These are phyloP conservation scores for Oceanodroma leucorhoa DNA, from an alignment of 2,797 vertebrate genomes.

Conservation along the genomic window DNA sequence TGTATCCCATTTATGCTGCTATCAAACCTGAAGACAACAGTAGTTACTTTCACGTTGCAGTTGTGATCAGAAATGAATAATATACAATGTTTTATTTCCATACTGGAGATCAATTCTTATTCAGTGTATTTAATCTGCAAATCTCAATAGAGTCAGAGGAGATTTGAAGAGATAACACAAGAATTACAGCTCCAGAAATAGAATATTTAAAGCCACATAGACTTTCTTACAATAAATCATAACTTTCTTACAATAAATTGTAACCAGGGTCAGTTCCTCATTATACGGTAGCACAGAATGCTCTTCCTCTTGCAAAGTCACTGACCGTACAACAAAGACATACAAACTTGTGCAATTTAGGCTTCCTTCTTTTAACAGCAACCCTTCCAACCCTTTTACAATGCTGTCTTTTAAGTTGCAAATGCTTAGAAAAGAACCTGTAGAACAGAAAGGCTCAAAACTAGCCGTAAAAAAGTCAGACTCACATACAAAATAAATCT, in stretches of 20 bases:
- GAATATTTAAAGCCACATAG: not conserved
- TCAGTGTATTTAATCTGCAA: not conserved
- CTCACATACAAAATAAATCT: not conserved
- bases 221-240: slow-evolving; percentile 32
- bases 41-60: not conserved
- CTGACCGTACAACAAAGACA: not conserved
- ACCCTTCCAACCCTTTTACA: slow-evolving; percentile 19
- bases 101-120: not conserved
- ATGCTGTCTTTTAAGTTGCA: slow-evolving; percentile 28
- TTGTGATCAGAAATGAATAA: not conserved
- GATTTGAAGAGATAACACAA: not conserved
- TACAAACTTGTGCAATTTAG: slow-evolving; percentile 23
- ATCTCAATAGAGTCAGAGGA: not conserved
- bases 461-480: not conserved
- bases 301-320: slow-evolving; percentile 53
- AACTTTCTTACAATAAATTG: slow-evolving; percentile 41
- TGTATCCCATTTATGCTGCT: not conserved
- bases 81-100: not conserved
- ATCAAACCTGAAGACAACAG: not conserved
- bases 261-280: slow-evolving; percentile 46
- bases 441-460: slow-evolving; percentile 30
- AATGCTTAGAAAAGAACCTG: not conserved
- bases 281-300: not conserved
- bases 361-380: slow-evolving; percentile 51
- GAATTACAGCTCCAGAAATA: slow-evolving; percentile 13